Conservation (phyloP, 2,113 vertebrate genomes). For the Eulemur rufifrons region DNA sequence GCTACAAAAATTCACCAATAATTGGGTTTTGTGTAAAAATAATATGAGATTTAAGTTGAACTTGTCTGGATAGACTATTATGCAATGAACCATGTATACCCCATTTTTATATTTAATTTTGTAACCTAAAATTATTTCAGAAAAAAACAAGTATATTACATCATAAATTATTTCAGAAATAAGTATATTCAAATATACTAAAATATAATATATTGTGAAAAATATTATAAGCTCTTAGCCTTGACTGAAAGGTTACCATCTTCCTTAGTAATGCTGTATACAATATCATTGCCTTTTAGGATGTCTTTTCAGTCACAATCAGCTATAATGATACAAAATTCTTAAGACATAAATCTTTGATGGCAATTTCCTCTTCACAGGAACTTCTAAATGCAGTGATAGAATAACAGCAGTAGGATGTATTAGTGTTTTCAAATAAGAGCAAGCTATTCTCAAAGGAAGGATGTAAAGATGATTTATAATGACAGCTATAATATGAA, state of each 20-base stretch:
- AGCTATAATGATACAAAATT: background rate
- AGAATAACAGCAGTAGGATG: background rate
- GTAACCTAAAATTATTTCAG: background rate
- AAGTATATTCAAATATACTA: background rate
- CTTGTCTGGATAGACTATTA: background rate
- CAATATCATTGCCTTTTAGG: background rate
- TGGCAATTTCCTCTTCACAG: constrained; percentile 38
- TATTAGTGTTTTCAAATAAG: constrained; percentile 54
- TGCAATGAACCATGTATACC: background rate
- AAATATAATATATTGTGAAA: background rate
- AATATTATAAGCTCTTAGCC: background rate
- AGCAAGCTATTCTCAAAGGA: constrained; percentile 53
- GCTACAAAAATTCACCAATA: background rate
- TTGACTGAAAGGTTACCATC: background rate
- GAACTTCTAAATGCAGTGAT: constrained; percentile 1
- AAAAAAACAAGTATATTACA: background rate
- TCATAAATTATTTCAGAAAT: background rate
- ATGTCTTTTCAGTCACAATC: background rate
- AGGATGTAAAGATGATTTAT: constrained; percentile 51
- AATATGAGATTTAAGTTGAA: background rate
- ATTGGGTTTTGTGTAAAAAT: constrained; percentile 5
- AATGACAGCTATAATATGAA: constrained; percentile 61
- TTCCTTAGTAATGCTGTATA: background rate
- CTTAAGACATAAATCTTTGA: background rate
- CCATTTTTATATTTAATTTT: constrained; percentile 34